A percentile compares a stretch with the other conserved stretches of the same genome.
These are phyloP conservation scores for Pelmatolapia mariae DNA, from an alignment of 2,113 vertebrate species.

Conservation along the genomic window DNA sequence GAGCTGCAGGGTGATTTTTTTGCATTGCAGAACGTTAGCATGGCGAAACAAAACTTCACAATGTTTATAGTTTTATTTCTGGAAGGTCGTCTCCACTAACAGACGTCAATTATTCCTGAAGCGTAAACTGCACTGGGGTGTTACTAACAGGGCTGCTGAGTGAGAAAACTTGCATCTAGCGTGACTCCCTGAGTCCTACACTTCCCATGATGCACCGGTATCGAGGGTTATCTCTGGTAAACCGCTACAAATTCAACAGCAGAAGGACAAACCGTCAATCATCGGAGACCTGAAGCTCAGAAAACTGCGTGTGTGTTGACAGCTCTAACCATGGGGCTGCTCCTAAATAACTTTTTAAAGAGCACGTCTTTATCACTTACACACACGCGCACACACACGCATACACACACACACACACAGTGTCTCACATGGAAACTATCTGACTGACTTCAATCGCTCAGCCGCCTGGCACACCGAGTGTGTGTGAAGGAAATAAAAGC, in stretches of 20 bases:
- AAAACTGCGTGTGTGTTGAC: background rate
- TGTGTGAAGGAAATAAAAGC: conserved; percentile 19
- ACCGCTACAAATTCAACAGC: background rate
- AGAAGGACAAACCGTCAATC: background rate
- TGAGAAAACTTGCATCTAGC: background rate
- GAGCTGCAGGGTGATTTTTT: fast-evolving
- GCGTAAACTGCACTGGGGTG: fast-evolving
- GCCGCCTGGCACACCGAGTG: background rate
- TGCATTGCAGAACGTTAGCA: fast-evolving
- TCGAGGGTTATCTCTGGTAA: background rate
- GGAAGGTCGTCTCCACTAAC: background rate
- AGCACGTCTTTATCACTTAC: background rate
- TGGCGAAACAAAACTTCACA: background rate
- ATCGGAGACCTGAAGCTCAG: background rate
- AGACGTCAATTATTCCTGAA: background rate
- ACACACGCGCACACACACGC: background rate
- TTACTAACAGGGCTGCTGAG: fast-evolving
- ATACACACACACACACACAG: background rate
- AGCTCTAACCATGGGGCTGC: conserved; percentile 12
- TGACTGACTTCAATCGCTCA: conserved; percentile 13
- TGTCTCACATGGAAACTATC: conserved; percentile 43
- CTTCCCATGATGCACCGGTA: background rate
- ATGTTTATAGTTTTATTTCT: background rate
- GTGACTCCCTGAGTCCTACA: background rate
- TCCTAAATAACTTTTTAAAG: background rate